phyloP scores from a whole-genome alignment of 2,888 invertebrate genomes.

The Schrankia costaestrigalis region DNA sequence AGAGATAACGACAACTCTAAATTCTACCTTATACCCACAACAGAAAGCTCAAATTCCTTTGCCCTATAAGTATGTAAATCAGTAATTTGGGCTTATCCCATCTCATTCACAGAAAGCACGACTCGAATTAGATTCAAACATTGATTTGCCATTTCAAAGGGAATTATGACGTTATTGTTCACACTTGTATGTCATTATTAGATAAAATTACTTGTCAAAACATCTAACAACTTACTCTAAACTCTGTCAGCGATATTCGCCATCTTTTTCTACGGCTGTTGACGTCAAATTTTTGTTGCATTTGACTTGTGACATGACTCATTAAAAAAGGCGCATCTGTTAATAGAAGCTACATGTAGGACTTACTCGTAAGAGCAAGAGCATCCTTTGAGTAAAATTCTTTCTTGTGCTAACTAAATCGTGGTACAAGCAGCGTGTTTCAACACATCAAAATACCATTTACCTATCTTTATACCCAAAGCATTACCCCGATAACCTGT shows the following conservation, averaged over 20 bases:
- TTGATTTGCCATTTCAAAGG: slow-evolving; percentile 46
- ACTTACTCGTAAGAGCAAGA: too few species aligned
- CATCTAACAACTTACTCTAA: slow-evolving; percentile 12
- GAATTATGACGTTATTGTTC: slow-evolving; percentile 45
- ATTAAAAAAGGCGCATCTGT: too few species aligned
- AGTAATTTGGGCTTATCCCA: slow-evolving; percentile 51
- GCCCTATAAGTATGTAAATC: slow-evolving; percentile 40
- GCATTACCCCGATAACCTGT: too few species aligned
- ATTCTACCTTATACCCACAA: slow-evolving; percentile 16
- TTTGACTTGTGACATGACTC: background rate
- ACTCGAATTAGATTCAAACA: slow-evolving; percentile 37
- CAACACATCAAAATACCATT: too few species aligned
- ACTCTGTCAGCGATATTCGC: slow-evolving; percentile 6
- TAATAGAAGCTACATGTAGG: too few species aligned
- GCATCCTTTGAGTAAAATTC: too few species aligned
- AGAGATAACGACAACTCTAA: slow-evolving; percentile 9
- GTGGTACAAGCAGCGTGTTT: too few species aligned
- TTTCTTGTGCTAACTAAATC: too few species aligned
- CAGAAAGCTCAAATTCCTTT: slow-evolving; percentile 37
- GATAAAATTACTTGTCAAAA: slow-evolving; percentile 16
- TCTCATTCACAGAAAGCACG: slow-evolving; percentile 49
- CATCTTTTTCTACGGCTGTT: too few species aligned
- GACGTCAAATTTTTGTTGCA: background rate
- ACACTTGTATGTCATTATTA: slow-evolving; percentile 17
- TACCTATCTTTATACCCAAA: too few species aligned